Percentiles rank a stretch among this genome's conserved stretches.
Conservation (phyloP, 2,113 vertebrate species). For the Hydropotes inermis region DNA sequence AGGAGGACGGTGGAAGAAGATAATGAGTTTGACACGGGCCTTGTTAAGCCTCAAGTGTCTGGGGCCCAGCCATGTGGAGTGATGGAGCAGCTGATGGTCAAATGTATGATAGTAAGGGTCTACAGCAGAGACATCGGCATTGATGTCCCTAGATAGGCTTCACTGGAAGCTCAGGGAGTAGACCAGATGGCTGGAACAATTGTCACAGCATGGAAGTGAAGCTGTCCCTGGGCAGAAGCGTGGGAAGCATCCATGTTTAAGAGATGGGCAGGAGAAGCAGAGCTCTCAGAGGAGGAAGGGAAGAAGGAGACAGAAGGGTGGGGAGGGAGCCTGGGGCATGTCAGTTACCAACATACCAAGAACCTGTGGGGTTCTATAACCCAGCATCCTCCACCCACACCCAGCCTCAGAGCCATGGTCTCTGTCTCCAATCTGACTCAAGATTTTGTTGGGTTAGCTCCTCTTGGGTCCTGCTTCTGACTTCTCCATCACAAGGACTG, state of each 20-base stretch:
- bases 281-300: neutral
- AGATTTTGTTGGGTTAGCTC: neutral
- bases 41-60: neutral
- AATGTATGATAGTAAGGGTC: neutral
- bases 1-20: neutral
- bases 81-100: neutral
- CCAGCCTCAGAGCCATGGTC: neutral
- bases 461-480: neutral
- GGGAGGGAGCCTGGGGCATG: neutral
- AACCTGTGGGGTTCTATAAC: neutral
- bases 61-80: neutral
- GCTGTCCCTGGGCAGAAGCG: neutral
- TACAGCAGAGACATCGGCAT: neutral
- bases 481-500: neutral
- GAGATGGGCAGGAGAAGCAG: neutral
- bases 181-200: neutral
- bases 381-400: neutral
- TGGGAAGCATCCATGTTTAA: neutral
- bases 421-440: neutral
- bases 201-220: neutral
- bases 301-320: neutral
- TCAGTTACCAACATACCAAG: neutral
- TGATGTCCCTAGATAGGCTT: neutral
- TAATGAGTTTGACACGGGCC: neutral
- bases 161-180: neutral